A percentile compares a stretch with the other conserved stretches of the same genome.
phyloP scores from a whole-genome alignment of 2,888 invertebrate genomes.

The Drosophila birchii region DNA sequence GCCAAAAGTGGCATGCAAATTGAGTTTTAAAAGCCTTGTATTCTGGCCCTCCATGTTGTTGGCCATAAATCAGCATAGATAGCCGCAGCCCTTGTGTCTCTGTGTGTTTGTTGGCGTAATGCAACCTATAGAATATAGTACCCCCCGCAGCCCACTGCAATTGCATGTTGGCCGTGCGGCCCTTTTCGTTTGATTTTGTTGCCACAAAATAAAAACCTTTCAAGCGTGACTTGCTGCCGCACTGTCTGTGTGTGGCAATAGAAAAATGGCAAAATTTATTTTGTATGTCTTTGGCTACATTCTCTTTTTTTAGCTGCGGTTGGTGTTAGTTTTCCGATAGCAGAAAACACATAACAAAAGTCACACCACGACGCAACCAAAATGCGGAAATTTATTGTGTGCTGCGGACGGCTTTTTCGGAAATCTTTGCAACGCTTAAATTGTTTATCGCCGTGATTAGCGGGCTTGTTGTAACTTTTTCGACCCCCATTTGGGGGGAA shows the following conservation, averaged over 20 bases:
- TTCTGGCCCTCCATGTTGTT: conserved; percentile 51
- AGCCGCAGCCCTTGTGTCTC: conserved; percentile 29
- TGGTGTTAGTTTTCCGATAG: conserved; percentile 56
- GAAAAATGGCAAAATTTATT: conserved; percentile 70
- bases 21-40: conserved; percentile 72
- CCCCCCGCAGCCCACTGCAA: conserved; percentile 1
- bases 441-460: conserved; percentile 79
- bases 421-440: conserved; percentile 74
- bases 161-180: conserved; percentile 57
- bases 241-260: conserved; percentile 66
- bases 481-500: conserved; percentile 21
- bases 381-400: conserved; percentile 79
- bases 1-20: conserved; percentile 75
- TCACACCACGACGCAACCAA: conserved; percentile 50
- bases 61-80: conserved; percentile 74
- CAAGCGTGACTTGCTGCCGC: conserved; percentile 72
- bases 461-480: conserved; percentile 66
- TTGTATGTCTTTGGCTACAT: conserved; percentile 69
- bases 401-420: conserved; percentile 60
- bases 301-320: conserved; percentile 46
- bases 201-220: conserved; percentile 76
- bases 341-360: conserved; percentile 52
- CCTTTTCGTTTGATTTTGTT: conserved; percentile 76
- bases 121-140: conserved; percentile 59
- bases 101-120: conserved; percentile 54